Conservation (phyloP, 2,888 invertebrate genomes). For the Drosophila rellima region DNA sequence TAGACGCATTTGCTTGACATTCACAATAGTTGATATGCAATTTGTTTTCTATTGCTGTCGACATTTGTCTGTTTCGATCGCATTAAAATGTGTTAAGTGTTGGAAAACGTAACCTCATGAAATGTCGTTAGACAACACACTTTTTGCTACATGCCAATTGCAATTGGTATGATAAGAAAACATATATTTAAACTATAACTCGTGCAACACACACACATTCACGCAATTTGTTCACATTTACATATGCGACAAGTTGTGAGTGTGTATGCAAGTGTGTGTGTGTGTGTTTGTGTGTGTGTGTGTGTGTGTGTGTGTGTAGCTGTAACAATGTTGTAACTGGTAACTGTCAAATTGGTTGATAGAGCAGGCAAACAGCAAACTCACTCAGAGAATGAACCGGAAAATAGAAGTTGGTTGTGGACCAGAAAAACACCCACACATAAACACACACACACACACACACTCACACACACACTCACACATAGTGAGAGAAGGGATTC, state of each 20-base stretch:
- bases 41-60: not conserved
- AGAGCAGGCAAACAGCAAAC: conserved; percentile 38
- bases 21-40: not conserved
- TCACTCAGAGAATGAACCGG: conserved; percentile 13
- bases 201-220: conserved; percentile 11
- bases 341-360: conserved; percentile 77
- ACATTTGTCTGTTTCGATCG: not conserved
- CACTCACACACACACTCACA: not conserved
- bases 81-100: conserved; percentile 14
- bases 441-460: not conserved
- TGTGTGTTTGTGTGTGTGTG: conserved; percentile 9
- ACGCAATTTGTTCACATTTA: conserved; percentile 32
- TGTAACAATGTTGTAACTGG: conserved; percentile 71
- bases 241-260: conserved; percentile 6
- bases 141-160: conserved; percentile 12
- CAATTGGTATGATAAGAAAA: conserved; percentile 29
- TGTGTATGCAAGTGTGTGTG: conserved; percentile 8
- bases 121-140: conserved; percentile 25
- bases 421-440: conserved; percentile 18
- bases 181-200: conserved; percentile 51
- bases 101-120: not conserved
- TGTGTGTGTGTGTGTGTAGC: conserved; percentile 16
- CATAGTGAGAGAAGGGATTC: not conserved
- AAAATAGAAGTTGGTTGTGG: conserved; percentile 39
- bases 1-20: not conserved